Percentiles rank a stretch among this genome's conserved stretches.
These are phyloP conservation scores for Monopis laevigella DNA, from an alignment of 2,888 invertebrate genomes.

Conservation along the genomic window DNA sequence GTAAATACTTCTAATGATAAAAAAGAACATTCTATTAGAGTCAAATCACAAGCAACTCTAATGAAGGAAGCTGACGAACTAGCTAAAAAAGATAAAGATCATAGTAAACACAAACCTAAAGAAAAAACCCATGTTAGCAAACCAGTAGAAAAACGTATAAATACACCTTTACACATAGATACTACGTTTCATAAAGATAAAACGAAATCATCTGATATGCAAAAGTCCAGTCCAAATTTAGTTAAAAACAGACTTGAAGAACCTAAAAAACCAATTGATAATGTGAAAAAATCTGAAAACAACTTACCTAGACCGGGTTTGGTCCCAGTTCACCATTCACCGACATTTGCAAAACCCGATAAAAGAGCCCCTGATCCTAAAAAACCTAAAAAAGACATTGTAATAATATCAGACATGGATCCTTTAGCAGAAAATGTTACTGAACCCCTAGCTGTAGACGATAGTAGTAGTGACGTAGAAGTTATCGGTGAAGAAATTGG, in stretches of 20 bases:
- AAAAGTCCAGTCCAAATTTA: slow-evolving; percentile 34
- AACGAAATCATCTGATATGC: slow-evolving; percentile 27
- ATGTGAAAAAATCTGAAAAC: slow-evolving; percentile 42
- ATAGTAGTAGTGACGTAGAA: slow-evolving; percentile 62
- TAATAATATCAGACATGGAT: slow-evolving; percentile 50
- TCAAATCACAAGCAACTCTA: slow-evolving; percentile 52
- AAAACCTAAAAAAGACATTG: slow-evolving; percentile 44
- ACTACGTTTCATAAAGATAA: slow-evolving; percentile 35
- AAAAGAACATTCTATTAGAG: slow-evolving; percentile 40
- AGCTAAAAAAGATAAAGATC: slow-evolving; percentile 30
- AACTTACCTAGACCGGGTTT: slow-evolving; percentile 48
- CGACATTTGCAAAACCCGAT: slow-evolving; percentile 54
- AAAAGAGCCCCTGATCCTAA: slow-evolving; percentile 49
- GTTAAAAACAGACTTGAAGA: slow-evolving; percentile 26
- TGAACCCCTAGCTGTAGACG: slow-evolving; percentile 47
- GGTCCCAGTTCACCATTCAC: slow-evolving; percentile 48
- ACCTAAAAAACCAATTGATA: slow-evolving; percentile 44
- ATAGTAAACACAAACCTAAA: slow-evolving; percentile 14
- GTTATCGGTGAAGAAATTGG: slow-evolving; percentile 38
- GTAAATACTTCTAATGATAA: slow-evolving; percentile 22
- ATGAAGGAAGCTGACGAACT: slow-evolving; percentile 40
- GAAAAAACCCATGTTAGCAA: slow-evolving; percentile 27
- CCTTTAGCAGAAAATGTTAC: slow-evolving; percentile 30
- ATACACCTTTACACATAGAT: slow-evolving; percentile 42
- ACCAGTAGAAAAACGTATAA: slow-evolving; percentile 25